Conservation (phyloP, 2,797 vertebrate genomes). For the Peromyscus attwateri region DNA sequence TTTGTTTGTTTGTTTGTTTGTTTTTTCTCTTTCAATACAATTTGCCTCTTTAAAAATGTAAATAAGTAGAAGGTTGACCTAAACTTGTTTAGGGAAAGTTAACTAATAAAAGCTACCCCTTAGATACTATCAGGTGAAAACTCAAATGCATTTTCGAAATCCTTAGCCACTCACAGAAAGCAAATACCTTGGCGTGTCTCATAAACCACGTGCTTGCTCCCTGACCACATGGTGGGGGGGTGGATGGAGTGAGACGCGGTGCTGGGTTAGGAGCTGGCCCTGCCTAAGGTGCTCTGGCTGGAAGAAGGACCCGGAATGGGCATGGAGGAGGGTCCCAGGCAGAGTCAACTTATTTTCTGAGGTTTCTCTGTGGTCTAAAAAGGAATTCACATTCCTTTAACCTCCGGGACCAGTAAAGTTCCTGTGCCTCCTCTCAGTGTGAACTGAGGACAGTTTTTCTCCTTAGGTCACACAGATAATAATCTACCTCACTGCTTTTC, state of each 20-base stretch:
- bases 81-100: background rate
- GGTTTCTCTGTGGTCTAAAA: background rate
- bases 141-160: background rate
- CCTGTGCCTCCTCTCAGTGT: background rate
- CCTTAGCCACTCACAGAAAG: background rate
- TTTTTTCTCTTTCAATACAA: constrained; percentile 19
- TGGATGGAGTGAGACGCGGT: background rate
- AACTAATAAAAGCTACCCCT: background rate
- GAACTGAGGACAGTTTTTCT: background rate
- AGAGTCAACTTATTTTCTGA: background rate
- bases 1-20: background rate
- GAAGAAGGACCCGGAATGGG: too few species aligned
- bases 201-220: background rate
- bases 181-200: background rate
- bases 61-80: background rate
- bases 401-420: background rate
- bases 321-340: background rate
- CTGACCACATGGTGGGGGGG: background rate
- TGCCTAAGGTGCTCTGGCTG: background rate
- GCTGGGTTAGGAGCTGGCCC: background rate
- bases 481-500: background rate
- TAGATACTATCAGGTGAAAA: background rate
- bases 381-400: background rate
- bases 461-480: background rate
- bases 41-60: background rate